Percentiles rank a stretch among this genome's conserved stretches.
Evolutionary conservation across 2,888 invertebrate species (phyloP).

Genomic region (Apodemia mormo): DNA sequence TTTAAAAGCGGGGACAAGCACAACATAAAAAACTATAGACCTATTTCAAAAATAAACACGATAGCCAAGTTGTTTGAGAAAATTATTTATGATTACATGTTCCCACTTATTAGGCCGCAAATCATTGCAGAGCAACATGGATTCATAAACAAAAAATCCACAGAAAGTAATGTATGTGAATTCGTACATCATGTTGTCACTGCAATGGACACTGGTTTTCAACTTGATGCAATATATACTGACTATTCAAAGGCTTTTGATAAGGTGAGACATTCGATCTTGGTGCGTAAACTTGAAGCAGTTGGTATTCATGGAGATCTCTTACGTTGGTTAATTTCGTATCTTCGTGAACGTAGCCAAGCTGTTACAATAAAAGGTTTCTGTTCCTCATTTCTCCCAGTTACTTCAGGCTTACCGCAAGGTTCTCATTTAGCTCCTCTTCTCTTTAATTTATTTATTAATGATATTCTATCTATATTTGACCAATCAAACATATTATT

Average conservation of each 20-base stretch:
- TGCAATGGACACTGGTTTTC: conserved; percentile 21
- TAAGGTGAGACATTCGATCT: conserved; percentile 28
- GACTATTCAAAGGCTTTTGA: conserved; percentile 37
- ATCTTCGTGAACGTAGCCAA: conserved; percentile 24
- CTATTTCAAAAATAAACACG: no score
- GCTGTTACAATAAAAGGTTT: background rate
- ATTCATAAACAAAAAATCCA: no score
- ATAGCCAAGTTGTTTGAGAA: no score
- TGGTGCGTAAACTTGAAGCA: conserved; percentile 22
- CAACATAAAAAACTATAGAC: background rate
- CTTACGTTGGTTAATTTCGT: conserved; percentile 27
- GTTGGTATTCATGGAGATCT: conserved; percentile 26
- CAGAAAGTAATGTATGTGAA: background rate
- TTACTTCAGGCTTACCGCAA: no score
- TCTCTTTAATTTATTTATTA: no score
- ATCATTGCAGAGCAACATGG: no score
- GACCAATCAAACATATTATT: no score
- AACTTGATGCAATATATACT: conserved; percentile 33
- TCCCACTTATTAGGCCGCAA: no score
- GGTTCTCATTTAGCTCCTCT: no score
- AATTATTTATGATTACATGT: no score
- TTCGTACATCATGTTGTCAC: background rate
- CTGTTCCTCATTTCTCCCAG: no score
- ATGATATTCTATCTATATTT: no score
- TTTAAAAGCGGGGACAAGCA: conserved; percentile 19